phyloP scores from a whole-genome alignment of 2,888 invertebrate genomes.

The Phania funesta region DNA sequence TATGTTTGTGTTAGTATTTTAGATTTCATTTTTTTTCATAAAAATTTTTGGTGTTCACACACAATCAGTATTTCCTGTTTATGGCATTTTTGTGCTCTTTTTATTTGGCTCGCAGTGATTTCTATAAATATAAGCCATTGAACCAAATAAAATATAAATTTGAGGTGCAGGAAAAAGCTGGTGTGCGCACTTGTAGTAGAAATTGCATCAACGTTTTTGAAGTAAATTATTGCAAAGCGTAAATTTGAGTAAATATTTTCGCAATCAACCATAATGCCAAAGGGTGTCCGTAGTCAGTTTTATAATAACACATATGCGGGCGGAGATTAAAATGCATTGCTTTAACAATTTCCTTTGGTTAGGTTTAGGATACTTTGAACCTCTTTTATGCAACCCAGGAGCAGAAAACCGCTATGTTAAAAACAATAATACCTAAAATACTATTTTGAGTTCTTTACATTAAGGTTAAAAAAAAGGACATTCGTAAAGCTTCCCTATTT shows the following conservation, averaged over 20 bases:
- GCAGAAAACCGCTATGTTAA: no score
- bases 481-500: no score
- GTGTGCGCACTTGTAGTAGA: not conserved
- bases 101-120: slow-evolving; percentile 18
- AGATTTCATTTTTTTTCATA: not conserved
- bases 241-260: slow-evolving; percentile 24
- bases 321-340: not conserved
- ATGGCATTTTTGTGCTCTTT: not conserved
- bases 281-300: not conserved
- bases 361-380: no score
- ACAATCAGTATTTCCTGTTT: slow-evolving; percentile 29
- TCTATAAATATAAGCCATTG: slow-evolving; percentile 29
- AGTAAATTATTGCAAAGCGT: slow-evolving; percentile 17
- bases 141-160: slow-evolving; percentile 38
- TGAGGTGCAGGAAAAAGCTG: not conserved
- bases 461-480: no score
- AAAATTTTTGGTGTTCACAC: not conserved
- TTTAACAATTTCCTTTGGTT: not conserved
- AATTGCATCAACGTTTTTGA: slow-evolving; percentile 11
- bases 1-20: no score
- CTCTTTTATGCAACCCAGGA: no score
- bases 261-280: slow-evolving; percentile 34
- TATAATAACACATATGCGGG: not conserved
- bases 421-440: no score
- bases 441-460: no score